Percentiles rank a stretch among this genome's conserved stretches.
phyloP scores from a whole-genome alignment of 1,140 invertebrate species.

The Adoxophyes honmai region DNA sequence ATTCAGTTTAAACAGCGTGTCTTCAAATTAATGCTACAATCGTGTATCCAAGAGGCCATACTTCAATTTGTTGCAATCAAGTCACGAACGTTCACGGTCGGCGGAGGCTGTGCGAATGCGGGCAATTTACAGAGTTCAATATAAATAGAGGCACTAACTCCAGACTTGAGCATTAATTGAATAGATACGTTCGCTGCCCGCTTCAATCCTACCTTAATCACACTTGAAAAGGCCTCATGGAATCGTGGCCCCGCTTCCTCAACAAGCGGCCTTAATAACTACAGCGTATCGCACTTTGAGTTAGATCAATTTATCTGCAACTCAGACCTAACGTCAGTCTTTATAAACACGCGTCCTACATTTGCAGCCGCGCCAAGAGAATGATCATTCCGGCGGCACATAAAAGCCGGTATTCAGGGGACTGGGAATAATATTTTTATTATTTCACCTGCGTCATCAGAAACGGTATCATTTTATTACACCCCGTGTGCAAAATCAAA shows the following conservation, averaged over 20 bases:
- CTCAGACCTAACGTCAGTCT: slow-evolving; percentile 3
- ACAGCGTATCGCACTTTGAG: slow-evolving; percentile 59
- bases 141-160: slow-evolving; percentile 56
- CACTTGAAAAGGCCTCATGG: slow-evolving; percentile 61
- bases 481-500: slow-evolving; percentile 37
- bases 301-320: slow-evolving; percentile 35
- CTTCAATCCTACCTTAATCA: slow-evolving; percentile 66
- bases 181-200: slow-evolving; percentile 66
- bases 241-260: slow-evolving; percentile 30
- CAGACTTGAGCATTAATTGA: slow-evolving; percentile 67
- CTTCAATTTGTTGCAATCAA: slow-evolving; percentile 44
- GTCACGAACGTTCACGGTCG: slow-evolving; percentile 31
- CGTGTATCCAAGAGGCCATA: slow-evolving; percentile 34
- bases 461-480: slow-evolving; percentile 12
- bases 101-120: slow-evolving; percentile 46
- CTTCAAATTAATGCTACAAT: slow-evolving; percentile 2
- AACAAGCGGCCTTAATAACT: slow-evolving; percentile 45
- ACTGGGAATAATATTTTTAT: neutral
- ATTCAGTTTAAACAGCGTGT: no score
- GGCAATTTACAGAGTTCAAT: slow-evolving; percentile 55
- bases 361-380: neutral
- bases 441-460: slow-evolving; percentile 9
- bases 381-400: neutral
- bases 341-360: neutral
- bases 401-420: neutral